Evolutionary conservation across 1,140 invertebrate species (phyloP).

Genomic region (Lucilia cuprina): DNA sequence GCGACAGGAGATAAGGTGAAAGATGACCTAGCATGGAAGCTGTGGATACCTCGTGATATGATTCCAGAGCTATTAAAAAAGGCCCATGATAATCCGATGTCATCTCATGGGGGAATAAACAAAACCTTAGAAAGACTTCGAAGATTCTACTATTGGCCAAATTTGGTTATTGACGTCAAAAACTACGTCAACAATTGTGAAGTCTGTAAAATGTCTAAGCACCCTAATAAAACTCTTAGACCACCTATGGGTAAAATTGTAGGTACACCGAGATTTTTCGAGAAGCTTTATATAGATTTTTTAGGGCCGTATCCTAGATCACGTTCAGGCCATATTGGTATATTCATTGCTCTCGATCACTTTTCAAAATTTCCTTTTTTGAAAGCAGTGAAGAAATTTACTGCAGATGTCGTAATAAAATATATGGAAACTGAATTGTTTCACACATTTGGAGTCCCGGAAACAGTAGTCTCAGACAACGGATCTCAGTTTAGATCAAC

Average conservation of each 20-base stretch:
- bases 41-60: too few species aligned
- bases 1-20: too few species aligned
- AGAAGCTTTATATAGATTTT: conserved; percentile 20
- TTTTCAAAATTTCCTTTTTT: conserved; percentile 18
- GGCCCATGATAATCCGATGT: too few species aligned
- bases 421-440: background rate
- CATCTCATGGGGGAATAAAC: too few species aligned
- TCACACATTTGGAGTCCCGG: background rate
- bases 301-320: conserved; percentile 11
- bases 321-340: background rate
- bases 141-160: too few species aligned
- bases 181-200: too few species aligned
- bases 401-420: background rate
- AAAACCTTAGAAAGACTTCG: too few species aligned
- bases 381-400: conserved; percentile 32
- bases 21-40: too few species aligned
- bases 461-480: conserved; percentile 16
- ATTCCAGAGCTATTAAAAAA: too few species aligned
- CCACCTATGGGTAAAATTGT: conserved; percentile 4
- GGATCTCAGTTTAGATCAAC: conserved; percentile 1
- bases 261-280: background rate
- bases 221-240: background rate
- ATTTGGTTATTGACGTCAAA: too few species aligned
- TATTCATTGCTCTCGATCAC: background rate
- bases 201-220: conserved; percentile 14